Conservation (phyloP, 2,888 invertebrate species). For the Melieria crassipennis region DNA sequence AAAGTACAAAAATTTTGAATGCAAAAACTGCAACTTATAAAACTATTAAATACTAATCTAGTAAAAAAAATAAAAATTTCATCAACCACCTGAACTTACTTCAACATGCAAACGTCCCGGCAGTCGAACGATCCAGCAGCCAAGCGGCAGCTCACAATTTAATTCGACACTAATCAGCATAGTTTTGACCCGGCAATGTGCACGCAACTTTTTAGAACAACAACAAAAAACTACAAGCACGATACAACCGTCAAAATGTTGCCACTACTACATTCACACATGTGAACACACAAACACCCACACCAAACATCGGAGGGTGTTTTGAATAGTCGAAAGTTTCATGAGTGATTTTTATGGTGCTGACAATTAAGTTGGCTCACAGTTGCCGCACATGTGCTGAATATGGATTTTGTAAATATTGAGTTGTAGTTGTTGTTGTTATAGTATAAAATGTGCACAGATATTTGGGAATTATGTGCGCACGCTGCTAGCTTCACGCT, state of each 20-base stretch:
- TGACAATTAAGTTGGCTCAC: constrained; percentile 53
- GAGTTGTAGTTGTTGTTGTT: too few species aligned
- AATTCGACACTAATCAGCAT: constrained; percentile 3
- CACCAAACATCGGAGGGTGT: too few species aligned
- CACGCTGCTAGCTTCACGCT: too few species aligned
- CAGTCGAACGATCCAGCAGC: background rate
- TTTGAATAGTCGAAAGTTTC: too few species aligned
- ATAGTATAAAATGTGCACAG: too few species aligned
- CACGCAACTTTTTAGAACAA: too few species aligned
- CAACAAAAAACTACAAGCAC: too few species aligned
- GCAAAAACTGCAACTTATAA: background rate
- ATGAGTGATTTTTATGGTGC: constrained; percentile 54
- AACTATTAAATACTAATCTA: background rate
- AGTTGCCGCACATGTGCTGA: too few species aligned
- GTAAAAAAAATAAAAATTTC: background rate
- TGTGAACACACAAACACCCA: background rate
- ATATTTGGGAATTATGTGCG: too few species aligned
- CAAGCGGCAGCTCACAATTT: background rate
- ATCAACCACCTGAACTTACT: background rate
- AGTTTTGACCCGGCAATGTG: background rate
- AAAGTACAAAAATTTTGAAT: too few species aligned
- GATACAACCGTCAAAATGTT: background rate
- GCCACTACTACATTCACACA: background rate
- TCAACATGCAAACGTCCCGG: background rate
- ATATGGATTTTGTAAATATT: too few species aligned